Evolutionary conservation across 2,888 invertebrate species (phyloP).

Genomic region (Standfussiana lucernea): DNA sequence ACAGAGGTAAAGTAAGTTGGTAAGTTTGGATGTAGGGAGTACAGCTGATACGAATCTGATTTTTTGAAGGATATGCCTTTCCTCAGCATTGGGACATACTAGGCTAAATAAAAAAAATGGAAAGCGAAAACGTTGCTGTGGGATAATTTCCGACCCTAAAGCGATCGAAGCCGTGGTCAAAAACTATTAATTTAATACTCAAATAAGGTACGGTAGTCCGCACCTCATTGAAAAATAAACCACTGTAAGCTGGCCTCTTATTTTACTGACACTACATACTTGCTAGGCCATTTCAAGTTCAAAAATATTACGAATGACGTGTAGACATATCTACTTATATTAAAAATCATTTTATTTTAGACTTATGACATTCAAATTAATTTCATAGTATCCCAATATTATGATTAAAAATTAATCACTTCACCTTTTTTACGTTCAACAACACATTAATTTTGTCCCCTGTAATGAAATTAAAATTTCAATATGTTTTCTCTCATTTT

Average conservation of each 20-base stretch:
- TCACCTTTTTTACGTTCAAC: neutral
- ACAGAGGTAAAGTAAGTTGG: neutral
- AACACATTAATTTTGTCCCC: conserved; percentile 31
- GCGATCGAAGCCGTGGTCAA: neutral
- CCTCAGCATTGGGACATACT: too few relatives aligned
- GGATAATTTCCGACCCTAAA: neutral
- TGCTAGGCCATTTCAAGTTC: neutral
- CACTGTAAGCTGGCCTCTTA: neutral
- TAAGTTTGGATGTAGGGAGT: neutral
- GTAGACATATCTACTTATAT: neutral
- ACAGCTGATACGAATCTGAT: neutral
- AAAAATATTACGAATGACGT: neutral
- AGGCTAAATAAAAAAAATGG: too few relatives aligned
- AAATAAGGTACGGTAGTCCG: neutral
- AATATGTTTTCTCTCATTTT: conserved; percentile 33
- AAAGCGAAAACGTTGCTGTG: neutral
- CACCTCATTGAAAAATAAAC: neutral
- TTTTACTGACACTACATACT: neutral
- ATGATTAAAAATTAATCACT: neutral
- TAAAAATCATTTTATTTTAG: neutral
- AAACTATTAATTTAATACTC: neutral
- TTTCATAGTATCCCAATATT: neutral
- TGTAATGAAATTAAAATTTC: conserved; percentile 41
- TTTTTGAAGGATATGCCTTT: too few relatives aligned
- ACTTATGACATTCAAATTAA: neutral